Evolutionary conservation across 2,113 vertebrate species (phyloP), one percentile per base, ranked within the genome.

Genomic region (Herpailurus yagouaroundi): DNA sequence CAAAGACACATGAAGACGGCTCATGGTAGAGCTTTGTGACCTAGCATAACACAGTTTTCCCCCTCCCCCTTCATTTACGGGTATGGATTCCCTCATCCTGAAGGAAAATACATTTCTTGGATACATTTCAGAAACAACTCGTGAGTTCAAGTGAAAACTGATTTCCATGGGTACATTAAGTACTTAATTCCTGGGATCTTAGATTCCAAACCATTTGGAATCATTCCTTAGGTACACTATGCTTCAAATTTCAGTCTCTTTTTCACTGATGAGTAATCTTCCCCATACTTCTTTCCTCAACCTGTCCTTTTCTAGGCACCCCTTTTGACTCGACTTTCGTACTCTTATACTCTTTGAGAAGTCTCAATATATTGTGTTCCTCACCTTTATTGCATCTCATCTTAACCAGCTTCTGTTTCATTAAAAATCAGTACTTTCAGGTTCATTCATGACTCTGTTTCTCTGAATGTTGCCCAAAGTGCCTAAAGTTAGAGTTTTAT

Each of bases 91-190:
- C 50, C 48, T 81, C 8, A 1, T 79, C 60, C 77, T 86, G 73
- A 86, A 63, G 38, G 38, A 93, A 89, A 60, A 71, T 79, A 74
- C 2, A 12, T 74, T 36, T 83, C 76, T 84, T 60, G 45, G 81
- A 74, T 63, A 55, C 38, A 73, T 83, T 89, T 96, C 48, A 96
- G 81, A 89, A 92, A 64, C 71, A 95, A 64, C 29, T 48, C 13
- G 7, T 36, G 50, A 71, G 12, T 84, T 95, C 45, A 92, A 85
- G 52, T 76, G 21, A 60, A 86, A 81, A 71, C 45, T 73, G 66
- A 76, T 90, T 96, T 89, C n/a, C 25, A 66, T 2, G 7, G 36
- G 19, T 8, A 66, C 12, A 13, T 57, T 83, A 87, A 60, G 89
- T 92, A 63, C 88, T 76, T 90, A 89, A 57, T 64, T 31, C 15